phyloP scores from a whole-genome alignment of 2,797 vertebrate genomes.

The Triplophysa yarkandensis region DNA sequence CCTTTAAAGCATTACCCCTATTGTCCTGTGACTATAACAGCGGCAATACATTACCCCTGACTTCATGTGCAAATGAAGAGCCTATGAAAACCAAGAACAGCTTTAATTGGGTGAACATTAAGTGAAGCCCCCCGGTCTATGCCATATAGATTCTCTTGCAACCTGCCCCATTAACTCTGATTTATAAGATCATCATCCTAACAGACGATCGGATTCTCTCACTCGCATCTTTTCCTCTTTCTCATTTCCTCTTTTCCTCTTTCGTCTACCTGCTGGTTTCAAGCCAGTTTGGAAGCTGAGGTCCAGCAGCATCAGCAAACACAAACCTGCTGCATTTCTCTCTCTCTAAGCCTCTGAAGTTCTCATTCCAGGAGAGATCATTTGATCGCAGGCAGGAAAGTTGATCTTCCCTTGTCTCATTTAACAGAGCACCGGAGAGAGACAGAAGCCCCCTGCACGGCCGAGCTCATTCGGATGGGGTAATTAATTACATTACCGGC shows the following conservation, averaged over 20 bases:
- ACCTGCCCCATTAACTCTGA: conserved; percentile 71
- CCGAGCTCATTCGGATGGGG: conserved; percentile 60
- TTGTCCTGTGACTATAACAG: neutral
- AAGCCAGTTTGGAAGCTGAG: conserved; percentile 28
- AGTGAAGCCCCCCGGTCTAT: conserved; percentile 54
- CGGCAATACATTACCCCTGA: neutral
- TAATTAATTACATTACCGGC: conserved; percentile 68
- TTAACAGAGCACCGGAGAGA: conserved; percentile 59
- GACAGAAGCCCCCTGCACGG: conserved; percentile 49
- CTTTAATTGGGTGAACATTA: conserved; percentile 47
- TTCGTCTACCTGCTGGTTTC: conserved; percentile 63
- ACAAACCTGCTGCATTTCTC: neutral
- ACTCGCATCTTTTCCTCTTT: conserved; percentile 55
- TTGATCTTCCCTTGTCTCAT: conserved; percentile 47
- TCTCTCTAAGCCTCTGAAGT: conserved; percentile 12
- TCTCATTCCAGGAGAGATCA: conserved; percentile 45
- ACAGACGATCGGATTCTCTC: conserved; percentile 69
- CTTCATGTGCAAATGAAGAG: conserved; percentile 34
- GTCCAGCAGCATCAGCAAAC: conserved; percentile 30
- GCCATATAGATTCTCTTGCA: conserved; percentile 59
- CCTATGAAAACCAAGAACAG: conserved; percentile 22
- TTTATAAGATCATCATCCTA: conserved; percentile 75
- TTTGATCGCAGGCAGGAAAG: conserved; percentile 29
- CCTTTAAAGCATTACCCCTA: neutral
- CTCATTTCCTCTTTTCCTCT: conserved; percentile 14